Evolutionary conservation across 2,113 vertebrate species (phyloP).

Genomic region (Plestiodon gilberti): DNA sequence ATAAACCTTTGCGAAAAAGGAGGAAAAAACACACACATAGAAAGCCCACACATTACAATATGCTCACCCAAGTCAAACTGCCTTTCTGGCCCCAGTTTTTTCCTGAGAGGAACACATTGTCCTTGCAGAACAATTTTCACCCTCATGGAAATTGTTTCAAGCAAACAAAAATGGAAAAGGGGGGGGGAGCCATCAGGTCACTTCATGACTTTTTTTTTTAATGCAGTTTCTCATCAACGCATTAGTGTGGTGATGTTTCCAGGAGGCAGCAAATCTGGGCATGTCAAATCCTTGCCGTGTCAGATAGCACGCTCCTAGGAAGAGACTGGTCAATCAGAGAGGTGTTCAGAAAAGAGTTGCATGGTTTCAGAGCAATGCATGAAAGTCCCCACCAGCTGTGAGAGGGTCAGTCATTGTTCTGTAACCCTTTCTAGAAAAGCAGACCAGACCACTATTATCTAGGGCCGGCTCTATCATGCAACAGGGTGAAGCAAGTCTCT

Average conservation of each 20-base stretch:
- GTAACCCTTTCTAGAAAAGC: too few species aligned
- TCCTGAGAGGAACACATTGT: conserved; percentile 68
- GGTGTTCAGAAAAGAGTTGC: neutral
- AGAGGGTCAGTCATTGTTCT: too few species aligned
- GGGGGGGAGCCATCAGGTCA: conserved; percentile 45
- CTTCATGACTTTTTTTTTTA: conserved; percentile 49
- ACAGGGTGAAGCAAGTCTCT: too few species aligned
- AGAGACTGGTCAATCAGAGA: conserved; percentile 23
- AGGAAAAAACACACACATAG: neutral
- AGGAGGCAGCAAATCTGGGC: conserved; percentile 46
- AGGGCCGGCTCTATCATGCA: too few species aligned
- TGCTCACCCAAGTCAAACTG: conserved; percentile 63
- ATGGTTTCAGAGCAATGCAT: neutral
- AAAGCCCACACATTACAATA: conserved; percentile 44
- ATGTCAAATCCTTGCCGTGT: conserved; percentile 36
- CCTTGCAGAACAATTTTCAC: conserved; percentile 69
- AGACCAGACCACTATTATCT: too few species aligned
- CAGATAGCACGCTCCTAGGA: conserved; percentile 34
- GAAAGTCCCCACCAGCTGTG: neutral
- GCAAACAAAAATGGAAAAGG: conserved; percentile 35
- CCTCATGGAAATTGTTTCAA: conserved; percentile 66
- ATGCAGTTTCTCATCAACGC: conserved; percentile 53
- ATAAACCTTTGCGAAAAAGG: neutral
- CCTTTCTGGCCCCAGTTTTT: conserved; percentile 68
- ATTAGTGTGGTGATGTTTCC: conserved; percentile 52